These are phyloP conservation scores for Sinotaia quadrata DNA, from an alignment of 2,888 invertebrate genomes.

Conservation along the genomic window DNA sequence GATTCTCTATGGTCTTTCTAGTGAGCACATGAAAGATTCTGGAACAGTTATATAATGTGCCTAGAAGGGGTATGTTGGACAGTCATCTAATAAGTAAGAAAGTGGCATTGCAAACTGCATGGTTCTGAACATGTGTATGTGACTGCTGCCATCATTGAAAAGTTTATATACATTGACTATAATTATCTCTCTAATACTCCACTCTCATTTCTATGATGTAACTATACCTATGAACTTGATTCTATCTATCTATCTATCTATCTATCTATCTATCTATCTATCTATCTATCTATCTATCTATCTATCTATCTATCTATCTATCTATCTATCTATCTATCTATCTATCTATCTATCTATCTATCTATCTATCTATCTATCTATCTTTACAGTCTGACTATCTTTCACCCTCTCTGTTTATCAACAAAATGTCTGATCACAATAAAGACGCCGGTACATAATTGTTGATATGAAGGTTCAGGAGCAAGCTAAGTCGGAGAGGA, in stretches of 20 bases:
- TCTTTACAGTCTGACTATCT: neutral
- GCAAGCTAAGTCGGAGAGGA: too few relatives aligned
- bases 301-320: neutral
- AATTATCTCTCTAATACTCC: too few relatives aligned
- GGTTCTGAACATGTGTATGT: neutral
- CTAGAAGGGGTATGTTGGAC: too few relatives aligned
- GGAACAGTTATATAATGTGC: too few relatives aligned
- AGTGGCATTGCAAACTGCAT: too few relatives aligned
- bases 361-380: conserved; percentile 4
- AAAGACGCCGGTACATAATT: too few relatives aligned
- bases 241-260: conserved; percentile 11
- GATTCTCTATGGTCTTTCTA: neutral
- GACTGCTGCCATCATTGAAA: neutral
- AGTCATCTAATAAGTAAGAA: too few relatives aligned
- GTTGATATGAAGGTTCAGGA: too few relatives aligned
- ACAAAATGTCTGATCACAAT: too few relatives aligned
- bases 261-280: conserved; percentile 11
- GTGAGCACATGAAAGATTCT: too few relatives aligned
- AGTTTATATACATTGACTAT: too few relatives aligned
- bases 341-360: neutral
- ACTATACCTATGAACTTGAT: neutral
- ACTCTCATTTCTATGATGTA: neutral
- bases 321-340: conserved; percentile 6
- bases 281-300: conserved; percentile 10
- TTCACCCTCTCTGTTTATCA: too few relatives aligned